These are phyloP conservation scores for Mesorhabditis belari DNA, from an alignment of 2,888 invertebrate genomes.

Conservation along the genomic window DNA sequence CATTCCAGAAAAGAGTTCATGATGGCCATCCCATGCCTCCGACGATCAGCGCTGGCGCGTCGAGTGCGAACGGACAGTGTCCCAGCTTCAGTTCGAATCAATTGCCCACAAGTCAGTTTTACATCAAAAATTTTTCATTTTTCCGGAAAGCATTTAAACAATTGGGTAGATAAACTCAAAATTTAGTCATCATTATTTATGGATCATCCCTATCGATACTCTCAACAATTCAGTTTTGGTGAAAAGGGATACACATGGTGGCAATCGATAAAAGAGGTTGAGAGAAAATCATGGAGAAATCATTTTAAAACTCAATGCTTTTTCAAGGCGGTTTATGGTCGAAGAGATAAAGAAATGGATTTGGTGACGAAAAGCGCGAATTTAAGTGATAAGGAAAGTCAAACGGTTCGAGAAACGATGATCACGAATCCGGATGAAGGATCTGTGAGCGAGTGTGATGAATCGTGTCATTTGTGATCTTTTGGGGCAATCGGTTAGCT, in stretches of 20 bases:
- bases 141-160: too few species aligned
- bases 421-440: neutral
- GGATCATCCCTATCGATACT: neutral
- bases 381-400: too few species aligned
- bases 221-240: neutral
- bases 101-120: neutral
- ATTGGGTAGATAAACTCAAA: too few species aligned
- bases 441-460: neutral
- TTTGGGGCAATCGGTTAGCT: too few species aligned
- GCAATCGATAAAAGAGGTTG: neutral
- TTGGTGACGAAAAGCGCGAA: too few species aligned
- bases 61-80: neutral
- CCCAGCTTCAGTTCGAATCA: neutral
- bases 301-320: too few species aligned
- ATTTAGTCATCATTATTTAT: neutral
- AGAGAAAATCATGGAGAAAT: too few species aligned
- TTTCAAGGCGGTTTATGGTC: too few species aligned
- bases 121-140: too few species aligned
- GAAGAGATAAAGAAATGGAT: too few species aligned
- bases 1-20: conserved; percentile 44
- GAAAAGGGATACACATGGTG: neutral
- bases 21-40: conserved; percentile 32
- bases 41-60: neutral
- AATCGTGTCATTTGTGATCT: neutral
- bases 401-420: too few species aligned